A percentile compares a stretch with the other conserved stretches of the same genome.
Evolutionary conservation across 2,113 vertebrate genomes (phyloP).

Genomic region (Hoplias malabaricus): DNA sequence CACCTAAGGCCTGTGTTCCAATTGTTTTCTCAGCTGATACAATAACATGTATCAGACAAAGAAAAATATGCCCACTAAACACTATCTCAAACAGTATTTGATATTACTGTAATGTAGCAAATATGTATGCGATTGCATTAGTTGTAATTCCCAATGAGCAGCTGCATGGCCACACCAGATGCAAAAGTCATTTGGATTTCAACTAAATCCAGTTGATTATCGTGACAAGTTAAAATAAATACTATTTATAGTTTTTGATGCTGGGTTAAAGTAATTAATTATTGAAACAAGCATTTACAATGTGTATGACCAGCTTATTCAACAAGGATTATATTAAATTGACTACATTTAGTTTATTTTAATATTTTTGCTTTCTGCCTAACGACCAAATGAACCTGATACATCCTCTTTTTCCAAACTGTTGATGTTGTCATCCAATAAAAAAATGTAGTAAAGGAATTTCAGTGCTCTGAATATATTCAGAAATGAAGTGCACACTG

Average conservation of each 20-base stretch:
- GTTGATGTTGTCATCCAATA: no score
- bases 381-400: neutral
- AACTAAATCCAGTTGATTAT: constrained; percentile 13
- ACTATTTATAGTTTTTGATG: constrained; percentile 40
- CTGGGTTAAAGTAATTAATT: constrained; percentile 56
- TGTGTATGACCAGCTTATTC: neutral
- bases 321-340: neutral
- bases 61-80: neutral
- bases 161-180: constrained; percentile 44
- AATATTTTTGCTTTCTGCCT: neutral
- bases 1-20: neutral
- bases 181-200: constrained; percentile 13
- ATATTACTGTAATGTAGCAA: neutral
- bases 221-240: constrained; percentile 14
- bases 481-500: constrained; percentile 43
- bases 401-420: neutral
- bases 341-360: no score
- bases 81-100: neutral
- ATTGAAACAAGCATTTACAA: neutral
- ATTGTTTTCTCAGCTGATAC: neutral
- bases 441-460: neutral
- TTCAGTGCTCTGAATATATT: constrained; percentile 74
- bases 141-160: constrained; percentile 55
- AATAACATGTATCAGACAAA: constrained; percentile 19
- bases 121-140: constrained; percentile 32